Percentiles rank a stretch among this genome's conserved stretches.
Conservation (phyloP, 2,113 vertebrate genomes). For the Poecile atricapillus region DNA sequence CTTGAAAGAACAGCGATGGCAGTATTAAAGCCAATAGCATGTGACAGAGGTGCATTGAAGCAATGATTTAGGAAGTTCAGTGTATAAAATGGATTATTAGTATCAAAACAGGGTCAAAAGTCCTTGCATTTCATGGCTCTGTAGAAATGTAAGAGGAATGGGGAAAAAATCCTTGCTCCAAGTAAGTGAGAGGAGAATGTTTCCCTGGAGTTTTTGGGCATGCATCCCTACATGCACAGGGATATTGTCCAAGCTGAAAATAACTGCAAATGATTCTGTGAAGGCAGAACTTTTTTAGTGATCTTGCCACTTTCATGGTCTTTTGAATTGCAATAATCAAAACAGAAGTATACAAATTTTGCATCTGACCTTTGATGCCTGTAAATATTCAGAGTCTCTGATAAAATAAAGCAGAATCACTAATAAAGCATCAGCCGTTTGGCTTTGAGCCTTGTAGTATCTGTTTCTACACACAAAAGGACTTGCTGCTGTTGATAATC, state of each 20-base stretch:
- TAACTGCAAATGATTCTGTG: not conserved
- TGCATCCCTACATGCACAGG: rapidly evolving
- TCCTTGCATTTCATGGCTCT: not conserved
- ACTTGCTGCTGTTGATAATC: not conserved
- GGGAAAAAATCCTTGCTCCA: not conserved
- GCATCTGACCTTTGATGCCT: not conserved
- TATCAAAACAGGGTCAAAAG: not conserved
- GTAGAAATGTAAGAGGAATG: not conserved
- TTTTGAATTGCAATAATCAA: not conserved
- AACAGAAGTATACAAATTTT: not conserved
- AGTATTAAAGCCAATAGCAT: not conserved
- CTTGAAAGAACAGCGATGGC: not conserved
- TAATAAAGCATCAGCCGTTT: not conserved
- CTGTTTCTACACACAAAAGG: not conserved
- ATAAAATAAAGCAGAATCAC: not conserved
- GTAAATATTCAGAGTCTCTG: not conserved
- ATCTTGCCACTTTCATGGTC: not conserved
- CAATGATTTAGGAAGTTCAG: not conserved
- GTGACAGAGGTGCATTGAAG: not conserved
- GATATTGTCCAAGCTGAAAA: not conserved
- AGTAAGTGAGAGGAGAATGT: not conserved
- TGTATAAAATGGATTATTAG: not conserved
- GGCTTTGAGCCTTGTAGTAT: not conserved
- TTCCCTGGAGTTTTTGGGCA: not conserved
- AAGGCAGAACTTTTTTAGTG: rapidly evolving